A percentile compares a stretch with the other conserved stretches of the same genome.
Conservation (phyloP, 2,888 invertebrate genomes). For the Teleiodes luculella region DNA sequence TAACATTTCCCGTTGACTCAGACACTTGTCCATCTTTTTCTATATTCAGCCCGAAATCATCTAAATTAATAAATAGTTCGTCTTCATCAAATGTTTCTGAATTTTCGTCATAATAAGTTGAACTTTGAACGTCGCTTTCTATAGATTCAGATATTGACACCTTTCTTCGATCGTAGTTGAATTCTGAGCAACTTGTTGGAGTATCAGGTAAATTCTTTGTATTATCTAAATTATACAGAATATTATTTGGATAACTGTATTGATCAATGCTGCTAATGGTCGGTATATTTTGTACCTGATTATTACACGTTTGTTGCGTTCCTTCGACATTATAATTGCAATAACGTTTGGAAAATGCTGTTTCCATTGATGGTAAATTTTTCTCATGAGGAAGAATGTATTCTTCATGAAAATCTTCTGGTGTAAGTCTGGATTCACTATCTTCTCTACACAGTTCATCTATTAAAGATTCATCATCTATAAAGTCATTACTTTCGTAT, state of each 20-base stretch:
- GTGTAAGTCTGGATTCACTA: slow-evolving; percentile 54
- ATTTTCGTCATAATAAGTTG: slow-evolving; percentile 64
- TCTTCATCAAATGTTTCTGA: slow-evolving; percentile 69
- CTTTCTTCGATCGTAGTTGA: slow-evolving; percentile 61
- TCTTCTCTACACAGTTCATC: slow-evolving; percentile 73
- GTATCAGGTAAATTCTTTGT: slow-evolving; percentile 64
- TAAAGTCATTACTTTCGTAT: slow-evolving; percentile 56
- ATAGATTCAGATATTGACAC: slow-evolving; percentile 65
- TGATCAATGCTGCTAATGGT: slow-evolving; percentile 58
- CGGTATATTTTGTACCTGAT: slow-evolving; percentile 31
- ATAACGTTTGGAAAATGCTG: slow-evolving; percentile 65
- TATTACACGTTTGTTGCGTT: slow-evolving; percentile 25
- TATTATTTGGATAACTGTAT: slow-evolving; percentile 71
- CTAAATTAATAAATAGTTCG: slow-evolving; percentile 67
- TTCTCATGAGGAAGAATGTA: slow-evolving; percentile 50
- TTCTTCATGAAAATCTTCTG: slow-evolving; percentile 59
- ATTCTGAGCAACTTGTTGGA: slow-evolving; percentile 67
- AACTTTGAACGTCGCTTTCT: slow-evolving; percentile 67
- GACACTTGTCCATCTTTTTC: slow-evolving; percentile 49
- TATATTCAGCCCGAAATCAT: slow-evolving; percentile 63
- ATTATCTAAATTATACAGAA: slow-evolving; percentile 58
- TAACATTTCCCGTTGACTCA: not conserved
- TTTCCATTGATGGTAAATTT: slow-evolving; percentile 66
- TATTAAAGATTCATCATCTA: slow-evolving; percentile 69
- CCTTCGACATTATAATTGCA: slow-evolving; percentile 50